Conservation (phyloP, 2,888 invertebrate species). For the Eulithis testata region DNA sequence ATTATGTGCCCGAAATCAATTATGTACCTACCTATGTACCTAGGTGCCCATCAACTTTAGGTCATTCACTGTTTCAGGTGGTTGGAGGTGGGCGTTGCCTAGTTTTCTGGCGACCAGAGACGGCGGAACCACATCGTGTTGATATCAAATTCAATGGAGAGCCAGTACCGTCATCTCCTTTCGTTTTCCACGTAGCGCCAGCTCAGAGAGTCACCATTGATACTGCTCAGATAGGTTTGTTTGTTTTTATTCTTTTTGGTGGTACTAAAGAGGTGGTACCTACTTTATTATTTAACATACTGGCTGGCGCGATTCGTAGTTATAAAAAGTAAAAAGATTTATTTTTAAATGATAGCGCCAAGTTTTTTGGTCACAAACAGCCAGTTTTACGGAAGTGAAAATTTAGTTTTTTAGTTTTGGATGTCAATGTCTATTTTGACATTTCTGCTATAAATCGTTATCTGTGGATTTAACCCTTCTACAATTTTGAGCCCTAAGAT, state of each 20-base stretch:
- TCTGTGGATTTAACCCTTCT: background rate
- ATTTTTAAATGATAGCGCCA: conserved; percentile 18
- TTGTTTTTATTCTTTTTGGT: background rate
- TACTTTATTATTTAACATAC: background rate
- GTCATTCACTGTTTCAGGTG: conserved; percentile 83
- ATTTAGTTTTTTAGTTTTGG: background rate
- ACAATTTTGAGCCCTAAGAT: no score
- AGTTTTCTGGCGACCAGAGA: conserved; percentile 97
- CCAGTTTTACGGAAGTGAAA: background rate
- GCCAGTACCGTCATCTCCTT: conserved; percentile 95
- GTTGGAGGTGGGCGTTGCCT: conserved; percentile 97
- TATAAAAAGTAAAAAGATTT: conserved; percentile 6
- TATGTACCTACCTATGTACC: no score
- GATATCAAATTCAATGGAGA: conserved; percentile 98
- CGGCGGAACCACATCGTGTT: conserved; percentile 95
- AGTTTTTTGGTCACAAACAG: conserved; percentile 2
- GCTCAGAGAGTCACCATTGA: conserved; percentile 78
- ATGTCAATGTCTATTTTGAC: conserved; percentile 4
- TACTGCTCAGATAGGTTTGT: conserved; percentile 76
- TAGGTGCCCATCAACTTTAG: no score
- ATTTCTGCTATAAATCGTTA: background rate
- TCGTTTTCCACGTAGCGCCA: conserved; percentile 89
- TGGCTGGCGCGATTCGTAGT: background rate
- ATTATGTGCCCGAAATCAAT: no score
- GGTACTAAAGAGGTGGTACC: background rate